A percentile compares a stretch with the other conserved stretches of the same genome.
phyloP scores from a whole-genome alignment of 2,888 invertebrate genomes.

The Apoda limacodes region DNA sequence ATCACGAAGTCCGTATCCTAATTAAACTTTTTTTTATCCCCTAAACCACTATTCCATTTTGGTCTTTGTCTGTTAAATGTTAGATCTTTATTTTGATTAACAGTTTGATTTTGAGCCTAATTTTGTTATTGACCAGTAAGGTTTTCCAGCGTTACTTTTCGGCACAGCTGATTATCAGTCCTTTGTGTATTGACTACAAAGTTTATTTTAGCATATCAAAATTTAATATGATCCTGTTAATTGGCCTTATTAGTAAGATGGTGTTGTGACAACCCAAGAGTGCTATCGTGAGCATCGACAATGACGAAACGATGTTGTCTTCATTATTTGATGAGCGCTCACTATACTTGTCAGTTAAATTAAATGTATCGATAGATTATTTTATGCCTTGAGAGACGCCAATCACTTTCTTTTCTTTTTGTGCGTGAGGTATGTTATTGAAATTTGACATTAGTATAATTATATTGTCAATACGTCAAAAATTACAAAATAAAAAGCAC shows the following conservation, averaged over 20 bases:
- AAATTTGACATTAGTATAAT: too few species aligned
- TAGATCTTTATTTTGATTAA: too few species aligned
- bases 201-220: slow-evolving; percentile 31
- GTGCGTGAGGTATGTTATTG: slow-evolving; percentile 52
- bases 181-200: too few species aligned
- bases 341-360: slow-evolving; percentile 69
- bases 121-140: too few species aligned
- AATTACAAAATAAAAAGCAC: too few species aligned
- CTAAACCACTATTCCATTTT: too few species aligned
- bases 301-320: slow-evolving; percentile 70
- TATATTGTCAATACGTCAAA: slow-evolving; percentile 35
- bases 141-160: too few species aligned
- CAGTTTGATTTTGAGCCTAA: too few species aligned
- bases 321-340: slow-evolving; percentile 69
- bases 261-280: slow-evolving; percentile 68
- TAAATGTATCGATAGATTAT: slow-evolving; percentile 69
- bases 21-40: too few species aligned
- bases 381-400: slow-evolving; percentile 61
- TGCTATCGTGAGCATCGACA: slow-evolving; percentile 69
- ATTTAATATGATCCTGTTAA: slow-evolving; percentile 51
- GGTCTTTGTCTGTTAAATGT: too few species aligned
- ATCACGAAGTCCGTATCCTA: slow-evolving; percentile 42
- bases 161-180: too few species aligned
- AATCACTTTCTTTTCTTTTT: slow-evolving; percentile 52
- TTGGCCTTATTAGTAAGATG: slow-evolving; percentile 68